These are phyloP conservation scores for Scaptodrosophila latifasciaeformis DNA, from an alignment of 2,888 invertebrate genomes.

Conservation along the genomic window DNA sequence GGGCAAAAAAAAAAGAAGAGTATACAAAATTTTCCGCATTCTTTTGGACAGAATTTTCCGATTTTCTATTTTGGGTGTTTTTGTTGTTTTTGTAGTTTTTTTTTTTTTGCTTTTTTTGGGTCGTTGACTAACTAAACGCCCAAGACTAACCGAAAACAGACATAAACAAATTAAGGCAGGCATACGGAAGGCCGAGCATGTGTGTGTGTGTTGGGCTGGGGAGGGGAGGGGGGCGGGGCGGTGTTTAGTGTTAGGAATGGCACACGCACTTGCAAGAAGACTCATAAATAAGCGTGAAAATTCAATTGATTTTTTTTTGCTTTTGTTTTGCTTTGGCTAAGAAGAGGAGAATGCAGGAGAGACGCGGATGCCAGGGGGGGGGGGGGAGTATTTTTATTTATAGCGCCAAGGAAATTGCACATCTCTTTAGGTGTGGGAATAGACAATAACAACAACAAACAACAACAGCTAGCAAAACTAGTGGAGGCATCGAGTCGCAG, in stretches of 20 bases:
- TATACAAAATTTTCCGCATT: no score
- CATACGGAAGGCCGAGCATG: background rate
- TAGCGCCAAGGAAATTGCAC: constrained; percentile 53
- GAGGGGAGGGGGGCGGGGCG: background rate
- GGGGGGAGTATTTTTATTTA: constrained; percentile 46
- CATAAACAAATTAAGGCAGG: constrained; percentile 55
- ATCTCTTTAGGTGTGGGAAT: constrained; percentile 46
- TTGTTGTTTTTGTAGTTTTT: background rate
- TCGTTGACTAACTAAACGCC: constrained; percentile 2
- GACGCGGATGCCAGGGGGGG: background rate
- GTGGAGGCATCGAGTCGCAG: constrained; percentile 37
- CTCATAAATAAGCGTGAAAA: constrained; percentile 64
- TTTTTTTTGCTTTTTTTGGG: constrained; percentile 16
- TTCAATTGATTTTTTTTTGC: constrained; percentile 55
- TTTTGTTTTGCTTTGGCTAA: no score
- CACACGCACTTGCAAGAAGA: constrained; percentile 27
- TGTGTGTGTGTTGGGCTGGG: background rate
- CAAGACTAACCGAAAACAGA: constrained; percentile 23
- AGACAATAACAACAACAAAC: background rate
- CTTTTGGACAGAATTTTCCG: no score
- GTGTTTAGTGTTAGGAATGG: constrained; percentile 37
- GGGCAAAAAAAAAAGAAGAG: no score
- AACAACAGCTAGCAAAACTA: constrained; percentile 27
- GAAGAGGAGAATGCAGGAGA: background rate
- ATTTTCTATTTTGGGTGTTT: no score